Percentiles rank a stretch among this genome's conserved stretches.
Conservation (phyloP, 2,888 invertebrate genomes). For the Norana najaformis region DNA sequence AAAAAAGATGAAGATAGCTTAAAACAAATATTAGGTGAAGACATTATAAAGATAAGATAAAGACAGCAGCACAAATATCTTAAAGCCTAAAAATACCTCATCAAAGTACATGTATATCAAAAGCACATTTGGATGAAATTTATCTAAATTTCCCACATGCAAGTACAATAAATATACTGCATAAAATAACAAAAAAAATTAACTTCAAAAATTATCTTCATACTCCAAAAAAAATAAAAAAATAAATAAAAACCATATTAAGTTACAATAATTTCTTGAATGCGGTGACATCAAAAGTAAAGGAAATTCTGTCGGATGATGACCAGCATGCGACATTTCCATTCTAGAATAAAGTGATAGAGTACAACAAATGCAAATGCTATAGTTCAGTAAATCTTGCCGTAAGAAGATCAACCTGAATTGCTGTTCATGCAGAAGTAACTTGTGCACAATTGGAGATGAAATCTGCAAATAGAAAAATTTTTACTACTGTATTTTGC, state of each 20-base stretch:
- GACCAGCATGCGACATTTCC: background rate
- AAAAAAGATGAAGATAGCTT: too few species aligned
- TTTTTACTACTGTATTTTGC: too few species aligned
- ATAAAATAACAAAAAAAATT: too few species aligned
- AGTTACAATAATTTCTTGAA: background rate
- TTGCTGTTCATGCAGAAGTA: slow-evolving; percentile 75
- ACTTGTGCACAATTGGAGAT: slow-evolving; percentile 91
- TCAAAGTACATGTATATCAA: too few species aligned
- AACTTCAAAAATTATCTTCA: too few species aligned
- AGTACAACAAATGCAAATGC: background rate
- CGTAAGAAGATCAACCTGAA: slow-evolving; percentile 56
- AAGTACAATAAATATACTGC: too few species aligned
- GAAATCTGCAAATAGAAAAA: slow-evolving; percentile 60
- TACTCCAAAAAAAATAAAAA: too few species aligned
- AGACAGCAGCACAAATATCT: background rate
- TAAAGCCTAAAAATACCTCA: background rate
- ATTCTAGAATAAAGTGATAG: background rate
- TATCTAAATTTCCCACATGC: too few species aligned
- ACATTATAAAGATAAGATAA: background rate
- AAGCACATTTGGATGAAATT: too few species aligned
- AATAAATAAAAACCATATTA: too few species aligned
- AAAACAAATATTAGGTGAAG: background rate
- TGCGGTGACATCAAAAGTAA: background rate
- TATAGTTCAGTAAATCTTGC: background rate
- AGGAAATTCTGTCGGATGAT: background rate